A percentile compares a stretch with the other conserved stretches of the same genome.
phyloP scores from a whole-genome alignment of 64 coral and sea anemone species.

The Pocillopora damicornis region DNA sequence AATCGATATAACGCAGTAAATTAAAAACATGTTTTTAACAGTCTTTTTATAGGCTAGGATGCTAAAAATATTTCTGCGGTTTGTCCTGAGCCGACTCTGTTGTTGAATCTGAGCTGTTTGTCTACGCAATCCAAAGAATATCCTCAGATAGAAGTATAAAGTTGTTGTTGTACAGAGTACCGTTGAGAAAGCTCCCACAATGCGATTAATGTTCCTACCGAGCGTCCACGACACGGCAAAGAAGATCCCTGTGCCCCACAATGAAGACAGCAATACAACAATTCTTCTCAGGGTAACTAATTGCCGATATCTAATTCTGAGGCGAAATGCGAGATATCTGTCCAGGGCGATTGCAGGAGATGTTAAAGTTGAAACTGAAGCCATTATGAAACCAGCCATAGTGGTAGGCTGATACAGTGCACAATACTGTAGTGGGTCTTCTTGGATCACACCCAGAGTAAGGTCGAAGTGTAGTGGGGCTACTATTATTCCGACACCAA shows the following conservation, averaged over 20 bases:
- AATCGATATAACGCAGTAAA: conserved; percentile 1
- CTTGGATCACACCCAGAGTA: background rate
- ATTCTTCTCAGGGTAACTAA: background rate
- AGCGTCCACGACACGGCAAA: background rate
- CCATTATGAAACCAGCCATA: background rate
- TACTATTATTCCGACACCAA: background rate
- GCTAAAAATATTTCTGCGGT: background rate
- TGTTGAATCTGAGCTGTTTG: background rate
- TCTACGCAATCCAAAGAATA: background rate
- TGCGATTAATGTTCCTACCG: background rate
- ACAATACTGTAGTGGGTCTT: background rate
- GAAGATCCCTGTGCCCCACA: background rate
- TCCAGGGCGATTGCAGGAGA: background rate
- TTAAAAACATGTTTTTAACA: conserved; percentile 12
- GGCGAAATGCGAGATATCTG: conserved; percentile 14
- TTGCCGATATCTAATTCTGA: background rate
- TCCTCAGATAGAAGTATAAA: conserved; percentile 14
- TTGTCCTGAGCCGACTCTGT: background rate
- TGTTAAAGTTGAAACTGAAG: background rate
- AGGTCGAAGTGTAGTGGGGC: background rate
- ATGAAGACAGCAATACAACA: background rate
- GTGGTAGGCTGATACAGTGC: background rate
- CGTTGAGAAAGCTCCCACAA: background rate
- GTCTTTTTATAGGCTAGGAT: conserved; percentile 9
- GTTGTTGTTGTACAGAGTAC: background rate